Evolutionary conservation across 2,797 vertebrate genomes (phyloP), one percentile per base, ranked within the genome.

Genomic region (Mergus octosetaceus): DNA sequence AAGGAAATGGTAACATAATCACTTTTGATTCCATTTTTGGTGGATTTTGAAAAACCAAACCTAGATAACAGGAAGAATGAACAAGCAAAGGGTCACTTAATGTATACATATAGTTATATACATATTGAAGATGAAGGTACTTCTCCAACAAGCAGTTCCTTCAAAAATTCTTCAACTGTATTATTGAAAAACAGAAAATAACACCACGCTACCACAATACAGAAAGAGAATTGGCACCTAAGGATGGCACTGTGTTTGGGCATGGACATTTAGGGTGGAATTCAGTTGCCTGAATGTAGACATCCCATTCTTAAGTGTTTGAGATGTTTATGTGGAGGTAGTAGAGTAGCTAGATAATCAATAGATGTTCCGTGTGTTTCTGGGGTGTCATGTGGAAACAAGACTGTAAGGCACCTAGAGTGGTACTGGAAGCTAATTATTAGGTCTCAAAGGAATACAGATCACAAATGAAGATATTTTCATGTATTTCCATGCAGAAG

Each of bases 141-240:
- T 53, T 84, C 10, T 71, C 34, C 38, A 71, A 54, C 8, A 43
- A 70, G 2, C 6, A 15, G 5, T 62, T 36, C 9, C 14, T 80
- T 74, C 77, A 74, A 49, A 77, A 61, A 4, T 7, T 34, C 11
- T 87, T 77, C 28, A 56, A 17, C 3, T 5, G 4, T 0, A 0
- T 70, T 87, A 16, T 22, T 2, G 2, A 61, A 56, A 64, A 54
- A 13, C 13, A 53, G 19, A 51, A 32, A 6, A 10, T 21, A 25
- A 51, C n/a, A 87, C 3, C 9, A 49, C 34, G 14, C 6, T 3
- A 0, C 32, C 38, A 8, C 4, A 41, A 5, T 14, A 19, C 2
- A n/a, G 57, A 57, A 51, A 34, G 9, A 24, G 12, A 45, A 41
- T 54, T 3, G 4, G n/a, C 11, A 12, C 43, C 21, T 11, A 25